Evolutionary conservation across 2,888 invertebrate species (phyloP).

Genomic region (Dioctria rufipes): DNA sequence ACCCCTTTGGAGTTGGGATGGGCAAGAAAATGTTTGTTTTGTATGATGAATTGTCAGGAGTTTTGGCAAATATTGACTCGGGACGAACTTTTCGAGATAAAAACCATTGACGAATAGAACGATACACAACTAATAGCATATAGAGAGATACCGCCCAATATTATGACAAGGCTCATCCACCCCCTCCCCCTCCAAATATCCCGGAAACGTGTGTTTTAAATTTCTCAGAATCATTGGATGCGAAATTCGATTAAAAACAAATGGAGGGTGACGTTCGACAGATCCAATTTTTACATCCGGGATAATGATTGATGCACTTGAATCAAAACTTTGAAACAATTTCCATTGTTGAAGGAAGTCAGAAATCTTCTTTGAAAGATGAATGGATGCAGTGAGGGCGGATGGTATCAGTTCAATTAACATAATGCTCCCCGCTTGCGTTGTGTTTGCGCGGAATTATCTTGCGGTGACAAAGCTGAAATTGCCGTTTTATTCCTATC

Average conservation of each 20-base stretch:
- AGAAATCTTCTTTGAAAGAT: not conserved
- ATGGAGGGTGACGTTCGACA: conserved; percentile 1
- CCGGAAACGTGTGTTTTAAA: not conserved
- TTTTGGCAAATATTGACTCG: conserved; percentile 29
- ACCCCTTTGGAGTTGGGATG: not conserved
- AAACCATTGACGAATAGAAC: not conserved
- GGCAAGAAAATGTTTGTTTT: not conserved
- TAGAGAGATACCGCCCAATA: not conserved
- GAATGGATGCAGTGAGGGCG: not conserved
- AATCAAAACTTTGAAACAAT: conserved; percentile 21
- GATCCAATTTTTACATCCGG: not conserved
- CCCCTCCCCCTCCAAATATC: not conserved
- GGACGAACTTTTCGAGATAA: conserved; percentile 23
- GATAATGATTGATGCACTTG: not conserved
- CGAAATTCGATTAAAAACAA: conserved; percentile 45
- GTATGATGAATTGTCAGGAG: conserved; percentile 40
- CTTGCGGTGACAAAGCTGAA: conserved; percentile 31
- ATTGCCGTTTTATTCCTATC: conserved; percentile 40
- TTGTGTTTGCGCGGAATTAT: conserved; percentile 41
- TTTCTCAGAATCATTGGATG: not conserved
- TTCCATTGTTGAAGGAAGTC: not conserved
- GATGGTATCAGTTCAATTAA: conserved; percentile 30
- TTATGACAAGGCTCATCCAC: not conserved
- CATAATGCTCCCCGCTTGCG: conserved; percentile 21
- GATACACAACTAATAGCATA: conserved; percentile 10